A percentile compares a stretch with the other conserved stretches of the same genome.
Evolutionary conservation across 2,113 vertebrate genomes (phyloP).

Genomic region (Tachuris rubrigastra): DNA sequence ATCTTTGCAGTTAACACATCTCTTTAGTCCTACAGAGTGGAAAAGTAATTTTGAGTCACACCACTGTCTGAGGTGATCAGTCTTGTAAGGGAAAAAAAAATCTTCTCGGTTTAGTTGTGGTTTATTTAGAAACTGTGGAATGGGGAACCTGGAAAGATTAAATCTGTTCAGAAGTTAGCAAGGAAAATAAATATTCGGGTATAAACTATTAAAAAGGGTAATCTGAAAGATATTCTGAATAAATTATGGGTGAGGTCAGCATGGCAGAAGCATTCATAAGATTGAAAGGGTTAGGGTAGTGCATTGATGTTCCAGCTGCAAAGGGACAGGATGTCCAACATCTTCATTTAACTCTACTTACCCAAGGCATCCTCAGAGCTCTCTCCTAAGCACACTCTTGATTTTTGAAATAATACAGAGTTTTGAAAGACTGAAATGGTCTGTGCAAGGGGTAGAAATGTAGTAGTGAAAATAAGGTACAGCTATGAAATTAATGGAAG

Average conservation of each 20-base stretch:
- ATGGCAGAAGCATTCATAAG: neutral
- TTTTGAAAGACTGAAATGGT: neutral
- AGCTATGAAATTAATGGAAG: neutral
- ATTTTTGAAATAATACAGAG: neutral
- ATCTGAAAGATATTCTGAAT: neutral
- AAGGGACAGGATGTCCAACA: neutral
- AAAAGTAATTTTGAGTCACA: neutral
- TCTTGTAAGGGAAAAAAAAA: too few relatives aligned
- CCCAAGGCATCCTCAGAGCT: fast-evolving
- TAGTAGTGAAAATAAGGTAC: neutral
- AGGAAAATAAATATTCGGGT: neutral
- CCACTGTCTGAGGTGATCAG: neutral
- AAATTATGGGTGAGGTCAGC: neutral
- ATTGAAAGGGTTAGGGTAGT: neutral
- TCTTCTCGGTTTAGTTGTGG: neutral
- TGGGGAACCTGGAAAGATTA: neutral
- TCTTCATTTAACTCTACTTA: neutral
- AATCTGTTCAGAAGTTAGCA: neutral
- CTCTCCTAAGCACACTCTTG: neutral
- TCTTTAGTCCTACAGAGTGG: neutral
- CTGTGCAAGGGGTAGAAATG: neutral
- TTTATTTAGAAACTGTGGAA: neutral
- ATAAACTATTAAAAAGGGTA: neutral
- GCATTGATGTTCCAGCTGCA: neutral
- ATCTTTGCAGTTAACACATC: neutral